Conservation (phyloP, 1,140 invertebrate species). For the Pomacea maculata region DNA sequence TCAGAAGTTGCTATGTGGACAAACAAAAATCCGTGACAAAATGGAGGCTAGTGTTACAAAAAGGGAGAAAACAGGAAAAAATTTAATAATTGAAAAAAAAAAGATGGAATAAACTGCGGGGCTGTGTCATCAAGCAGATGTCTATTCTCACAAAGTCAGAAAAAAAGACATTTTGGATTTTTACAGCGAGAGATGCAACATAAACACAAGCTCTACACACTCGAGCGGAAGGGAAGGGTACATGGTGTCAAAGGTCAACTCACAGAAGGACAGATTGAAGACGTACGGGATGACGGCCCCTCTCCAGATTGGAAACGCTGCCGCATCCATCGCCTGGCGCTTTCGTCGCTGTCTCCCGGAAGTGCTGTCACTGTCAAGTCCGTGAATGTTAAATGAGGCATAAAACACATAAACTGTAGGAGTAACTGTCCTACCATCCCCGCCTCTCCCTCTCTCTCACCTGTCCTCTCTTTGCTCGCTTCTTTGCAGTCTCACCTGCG, state of each 20-base stretch:
- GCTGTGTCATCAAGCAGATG: background rate
- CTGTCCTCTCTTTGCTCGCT: background rate
- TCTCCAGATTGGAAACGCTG: slow-evolving; percentile 23
- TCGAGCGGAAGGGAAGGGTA: too few species aligned
- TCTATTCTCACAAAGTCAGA: background rate
- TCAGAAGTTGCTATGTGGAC: background rate
- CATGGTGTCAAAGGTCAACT: background rate
- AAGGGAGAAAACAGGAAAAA: background rate
- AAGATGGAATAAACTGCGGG: background rate
- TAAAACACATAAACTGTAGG: background rate
- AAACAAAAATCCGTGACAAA: too few species aligned
- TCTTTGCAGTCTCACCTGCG: background rate
- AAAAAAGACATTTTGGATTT: background rate
- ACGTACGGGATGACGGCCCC: slow-evolving; percentile 27
- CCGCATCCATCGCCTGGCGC: background rate
- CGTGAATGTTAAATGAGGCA: background rate
- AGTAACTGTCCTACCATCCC: background rate
- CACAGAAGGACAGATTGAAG: slow-evolving; percentile 24
- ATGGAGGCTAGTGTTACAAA: background rate
- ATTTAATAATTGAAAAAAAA: background rate
- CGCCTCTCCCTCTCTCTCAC: background rate
- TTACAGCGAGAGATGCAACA: too few species aligned
- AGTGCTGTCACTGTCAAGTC: background rate
- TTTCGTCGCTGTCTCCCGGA: background rate
- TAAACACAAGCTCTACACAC: too few species aligned